Percentiles rank a stretch among this genome's conserved stretches.
Conservation (phyloP, 2,797 vertebrate genomes). For the Lepus oiostolus region DNA sequence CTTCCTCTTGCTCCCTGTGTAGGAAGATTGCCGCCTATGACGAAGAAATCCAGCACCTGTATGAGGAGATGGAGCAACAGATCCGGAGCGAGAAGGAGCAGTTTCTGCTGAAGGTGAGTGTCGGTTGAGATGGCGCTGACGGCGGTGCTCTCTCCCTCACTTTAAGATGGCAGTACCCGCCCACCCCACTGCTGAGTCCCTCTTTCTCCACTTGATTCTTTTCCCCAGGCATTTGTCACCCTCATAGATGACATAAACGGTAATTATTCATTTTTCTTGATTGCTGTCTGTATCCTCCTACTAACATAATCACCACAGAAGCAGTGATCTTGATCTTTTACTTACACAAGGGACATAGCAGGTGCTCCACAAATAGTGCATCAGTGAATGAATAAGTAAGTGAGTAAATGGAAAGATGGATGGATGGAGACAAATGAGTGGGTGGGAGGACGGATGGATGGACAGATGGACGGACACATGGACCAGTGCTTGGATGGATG, state of each 20-base stretch:
- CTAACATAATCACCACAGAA: neutral
- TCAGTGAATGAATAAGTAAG: neutral
- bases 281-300: neutral
- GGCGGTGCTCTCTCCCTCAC: neutral
- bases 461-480: neutral
- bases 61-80: slow-evolving; percentile 98
- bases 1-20: slow-evolving; percentile 69
- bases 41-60: slow-evolving; percentile 94
- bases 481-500: too few species aligned
- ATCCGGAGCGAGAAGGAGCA: slow-evolving; percentile 95
- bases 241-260: neutral
- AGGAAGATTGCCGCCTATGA: slow-evolving; percentile 95
- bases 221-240: slow-evolving; percentile 2
- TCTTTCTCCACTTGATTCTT: neutral
- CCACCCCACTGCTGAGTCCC: too few species aligned
- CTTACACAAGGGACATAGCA: neutral
- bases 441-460: neutral
- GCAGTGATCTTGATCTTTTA: neutral
- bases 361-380: neutral
- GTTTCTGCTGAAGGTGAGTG: slow-evolving; percentile 93
- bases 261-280: neutral
- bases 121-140: neutral
- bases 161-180: neutral
- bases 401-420: too few species aligned
- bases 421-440: neutral